Base-by-base conservation (phyloP, 2,888 invertebrate species). In the Lithosia quadra region DNA sequence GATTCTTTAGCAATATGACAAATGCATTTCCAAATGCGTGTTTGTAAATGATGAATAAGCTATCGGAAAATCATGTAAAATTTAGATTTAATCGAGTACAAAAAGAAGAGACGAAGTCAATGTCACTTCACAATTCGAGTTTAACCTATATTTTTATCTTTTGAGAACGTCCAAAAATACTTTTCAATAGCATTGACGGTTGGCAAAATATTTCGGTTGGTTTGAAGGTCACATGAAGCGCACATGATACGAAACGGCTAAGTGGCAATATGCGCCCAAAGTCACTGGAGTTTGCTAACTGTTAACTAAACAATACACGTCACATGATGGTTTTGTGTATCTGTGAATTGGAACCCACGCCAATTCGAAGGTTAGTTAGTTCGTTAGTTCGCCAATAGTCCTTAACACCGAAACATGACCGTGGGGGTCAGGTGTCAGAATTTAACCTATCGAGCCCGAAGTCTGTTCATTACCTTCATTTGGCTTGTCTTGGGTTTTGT, bases 251-350 rank as follows among this genome's bases (percentile, higher is more conserved):
- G 74, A 72, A 74, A 77, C 69, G 75, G 70, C 33, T 71, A 78
- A 80, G 81, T 80, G 76, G 66, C 78, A 71, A 63, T 72, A 75
- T 69, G 77, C 73, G 69, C 75, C 69, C 24, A 63, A 65, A 72
- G 68, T 53, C 71, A 13, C 67, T 43, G 60, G 49, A 67, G 58
- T 61, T 11, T 62, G 69, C 67, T 79, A 80, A 73, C 66, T 71
- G 62, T 63, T 63, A 21, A 63, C 53, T 72, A 79, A 78, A 80
- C 68, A 80, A 73, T 73, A 43, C 59, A 15, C 56, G 59, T 72
- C 64, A 65, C 65, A 33, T n/a, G 22, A 18, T 28, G 18, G 24
- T 24, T 24, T 56, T 24, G 56, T n/a, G 59, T 11, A 21, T 59
- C n/a, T 34, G 28, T 24, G 0, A 61, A 39, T 61, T 39, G 39